Conservation (phyloP, 2,113 vertebrate species). For the Nesoenas mayeri region DNA sequence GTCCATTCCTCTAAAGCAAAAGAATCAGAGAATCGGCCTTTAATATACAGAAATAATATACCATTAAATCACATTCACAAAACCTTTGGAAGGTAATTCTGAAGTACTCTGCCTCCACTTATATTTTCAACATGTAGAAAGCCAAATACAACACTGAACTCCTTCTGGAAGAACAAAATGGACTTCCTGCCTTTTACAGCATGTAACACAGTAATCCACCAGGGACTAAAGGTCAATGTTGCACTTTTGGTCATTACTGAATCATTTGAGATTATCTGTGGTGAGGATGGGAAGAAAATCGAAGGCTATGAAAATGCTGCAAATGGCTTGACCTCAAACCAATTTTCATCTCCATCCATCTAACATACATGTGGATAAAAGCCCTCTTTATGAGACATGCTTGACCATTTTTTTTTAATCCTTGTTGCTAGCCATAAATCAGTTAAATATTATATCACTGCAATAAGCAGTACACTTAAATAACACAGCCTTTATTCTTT, state of each 20-base stretch:
- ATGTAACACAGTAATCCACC: constrained; percentile 77
- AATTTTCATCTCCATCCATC: constrained; percentile 79
- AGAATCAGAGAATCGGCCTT: neutral
- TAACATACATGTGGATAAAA: constrained; percentile 68
- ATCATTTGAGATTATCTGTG: constrained; percentile 80
- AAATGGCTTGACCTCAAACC: constrained; percentile 81
- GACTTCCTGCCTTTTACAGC: constrained; percentile 78
- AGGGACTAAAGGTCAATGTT: constrained; percentile 78
- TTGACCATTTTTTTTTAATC: constrained; percentile 52
- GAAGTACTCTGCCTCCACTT: constrained; percentile 44
- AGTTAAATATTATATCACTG: constrained; percentile 41
- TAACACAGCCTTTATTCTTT: neutral
- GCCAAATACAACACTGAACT: constrained; percentile 52
- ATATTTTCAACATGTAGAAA: constrained; percentile 35
- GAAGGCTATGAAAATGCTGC: constrained; percentile 73
- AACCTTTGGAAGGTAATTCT: constrained; percentile 47
- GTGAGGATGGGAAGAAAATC: constrained; percentile 75
- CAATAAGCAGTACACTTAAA: neutral
- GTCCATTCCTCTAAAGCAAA: neutral
- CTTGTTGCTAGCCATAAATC: constrained; percentile 50
- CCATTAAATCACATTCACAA: constrained; percentile 56
- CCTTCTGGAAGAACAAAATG: constrained; percentile 68
- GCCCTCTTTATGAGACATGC: constrained; percentile 38
- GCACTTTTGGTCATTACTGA: constrained; percentile 81
- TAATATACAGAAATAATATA: neutral